These are phyloP conservation scores for Biston stratarius DNA, from an alignment of 2,888 invertebrate genomes.

Conservation along the genomic window DNA sequence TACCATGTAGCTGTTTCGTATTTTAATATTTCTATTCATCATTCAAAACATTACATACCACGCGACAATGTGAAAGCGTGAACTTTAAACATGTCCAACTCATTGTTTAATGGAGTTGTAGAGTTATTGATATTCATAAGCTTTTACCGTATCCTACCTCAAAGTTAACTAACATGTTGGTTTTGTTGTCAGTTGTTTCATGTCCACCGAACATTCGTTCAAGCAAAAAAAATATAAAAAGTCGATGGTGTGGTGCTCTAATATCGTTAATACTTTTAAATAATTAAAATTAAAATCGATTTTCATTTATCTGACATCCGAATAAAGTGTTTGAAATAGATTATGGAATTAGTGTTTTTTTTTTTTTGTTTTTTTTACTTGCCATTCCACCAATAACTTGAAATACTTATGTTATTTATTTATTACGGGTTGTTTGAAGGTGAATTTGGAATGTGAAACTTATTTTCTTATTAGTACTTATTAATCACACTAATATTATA, in stretches of 20 bases:
- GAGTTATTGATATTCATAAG: no score
- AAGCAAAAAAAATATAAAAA: constrained; percentile 26
- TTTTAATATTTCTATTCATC: no score
- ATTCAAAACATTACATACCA: no score
- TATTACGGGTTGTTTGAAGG: background rate
- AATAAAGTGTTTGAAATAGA: constrained; percentile 20
- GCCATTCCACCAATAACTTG: background rate
- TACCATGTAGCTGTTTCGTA: no score
- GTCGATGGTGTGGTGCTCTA: constrained; percentile 18
- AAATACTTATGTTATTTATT: background rate
- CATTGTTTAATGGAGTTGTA: no score
- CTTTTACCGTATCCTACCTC: no score
- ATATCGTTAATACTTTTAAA: constrained; percentile 21
- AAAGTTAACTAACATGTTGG: no score
- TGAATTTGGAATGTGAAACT: background rate
- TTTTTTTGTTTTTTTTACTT: constrained; percentile 7
- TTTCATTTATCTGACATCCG: constrained; percentile 24
- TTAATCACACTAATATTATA: no score
- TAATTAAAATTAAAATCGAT: constrained; percentile 29
- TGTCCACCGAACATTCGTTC: background rate
- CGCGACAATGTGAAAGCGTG: no score
- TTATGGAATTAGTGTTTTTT: constrained; percentile 3
- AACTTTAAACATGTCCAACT: no score
- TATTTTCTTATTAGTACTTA: no score
- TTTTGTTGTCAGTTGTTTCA: background rate